Evolutionary conservation across 2,888 invertebrate genomes (phyloP), one percentile per base, ranked within the genome.

Genomic region (Melieria crassipennis): DNA sequence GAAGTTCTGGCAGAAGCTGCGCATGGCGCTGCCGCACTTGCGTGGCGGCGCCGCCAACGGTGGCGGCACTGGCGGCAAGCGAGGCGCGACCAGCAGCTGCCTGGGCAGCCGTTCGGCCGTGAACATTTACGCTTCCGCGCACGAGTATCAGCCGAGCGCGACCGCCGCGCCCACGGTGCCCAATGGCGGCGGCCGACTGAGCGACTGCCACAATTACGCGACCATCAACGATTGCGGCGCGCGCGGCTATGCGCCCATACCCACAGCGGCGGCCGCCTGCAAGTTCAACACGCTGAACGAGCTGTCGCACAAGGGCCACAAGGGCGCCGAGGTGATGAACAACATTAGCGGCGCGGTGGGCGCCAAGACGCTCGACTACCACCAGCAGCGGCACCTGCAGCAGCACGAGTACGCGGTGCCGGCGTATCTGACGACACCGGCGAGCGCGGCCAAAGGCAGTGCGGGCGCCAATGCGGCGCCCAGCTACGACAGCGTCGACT

Each of bases 1-100:
- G 85, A 92, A 95, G 84, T 98, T 98, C 89, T 98, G 98, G 98
- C 96, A 97, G 85, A 97, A 98, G 88, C 89, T 98, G 76, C 92
- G 94, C 84, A 95, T 95, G 84, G 94, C 96, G 69, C 92, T 97
- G 91, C 97, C 97, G 73, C 94, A 83, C 68, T 55, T 65, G 65
- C 70, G 70, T n/a, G 82, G 7, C 76, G 80, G 11, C 76, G 77
- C 5, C 64, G 63, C 57, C 42, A 80, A 81, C 0, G 77, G 79
- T 43, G 82, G 84, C 73, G 85, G 85, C 60, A 79, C 81, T 16
- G 78, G 78, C 13, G 78, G 74, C 47, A 82, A 9, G 76, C 80
- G 11, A 77, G 77, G 4, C 64, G 63, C 57, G 45, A 80, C 82
- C 0, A 77, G 79, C 45, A 83, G 84, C 73, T 85, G 85, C 58